Percentiles rank a stretch among this genome's conserved stretches.
Evolutionary conservation across 2,797 vertebrate genomes (phyloP).

Genomic region (Phoxinus dragarum): DNA sequence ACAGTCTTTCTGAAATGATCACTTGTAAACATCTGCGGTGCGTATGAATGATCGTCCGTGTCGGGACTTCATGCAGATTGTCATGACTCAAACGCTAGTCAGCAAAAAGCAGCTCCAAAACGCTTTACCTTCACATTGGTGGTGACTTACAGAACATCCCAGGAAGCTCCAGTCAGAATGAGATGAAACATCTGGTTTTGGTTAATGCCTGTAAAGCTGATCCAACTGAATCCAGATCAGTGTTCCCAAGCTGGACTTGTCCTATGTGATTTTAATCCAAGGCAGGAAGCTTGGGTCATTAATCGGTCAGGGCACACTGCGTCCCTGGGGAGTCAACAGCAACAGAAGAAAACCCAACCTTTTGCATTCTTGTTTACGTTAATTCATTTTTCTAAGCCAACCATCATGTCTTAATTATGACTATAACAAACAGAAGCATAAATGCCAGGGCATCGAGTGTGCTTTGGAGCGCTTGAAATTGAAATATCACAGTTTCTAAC

Average conservation of each 20-base stretch:
- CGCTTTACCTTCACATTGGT: neutral
- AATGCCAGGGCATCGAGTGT: neutral
- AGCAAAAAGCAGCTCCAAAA: neutral
- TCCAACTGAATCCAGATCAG: slow-evolving; percentile 58
- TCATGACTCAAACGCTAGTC: neutral
- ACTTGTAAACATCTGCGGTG: slow-evolving; percentile 30
- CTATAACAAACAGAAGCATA: neutral
- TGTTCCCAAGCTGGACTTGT: slow-evolving; percentile 62
- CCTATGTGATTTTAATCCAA: slow-evolving; percentile 64
- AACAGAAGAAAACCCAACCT: slow-evolving; percentile 60
- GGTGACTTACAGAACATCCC: slow-evolving; percentile 37
- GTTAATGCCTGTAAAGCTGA: slow-evolving; percentile 70
- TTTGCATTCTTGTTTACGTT: slow-evolving; percentile 54
- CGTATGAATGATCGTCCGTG: neutral
- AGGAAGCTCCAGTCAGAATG: slow-evolving; percentile 64
- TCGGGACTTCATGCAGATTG: neutral
- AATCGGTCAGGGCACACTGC: slow-evolving; percentile 64
- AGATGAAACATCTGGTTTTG: slow-evolving; percentile 77
- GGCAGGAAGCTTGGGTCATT: slow-evolving; percentile 73
- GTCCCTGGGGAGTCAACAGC: slow-evolving; percentile 63
- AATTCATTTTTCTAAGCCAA: slow-evolving; percentile 50
- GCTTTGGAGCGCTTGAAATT: neutral
- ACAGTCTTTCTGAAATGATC: slow-evolving; percentile 4
- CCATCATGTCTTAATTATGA: slow-evolving; percentile 51
- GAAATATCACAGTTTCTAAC: slow-evolving; percentile 18